Evolutionary conservation across 2,113 vertebrate genomes (phyloP).

Genomic region (Oryzias melastigma): DNA sequence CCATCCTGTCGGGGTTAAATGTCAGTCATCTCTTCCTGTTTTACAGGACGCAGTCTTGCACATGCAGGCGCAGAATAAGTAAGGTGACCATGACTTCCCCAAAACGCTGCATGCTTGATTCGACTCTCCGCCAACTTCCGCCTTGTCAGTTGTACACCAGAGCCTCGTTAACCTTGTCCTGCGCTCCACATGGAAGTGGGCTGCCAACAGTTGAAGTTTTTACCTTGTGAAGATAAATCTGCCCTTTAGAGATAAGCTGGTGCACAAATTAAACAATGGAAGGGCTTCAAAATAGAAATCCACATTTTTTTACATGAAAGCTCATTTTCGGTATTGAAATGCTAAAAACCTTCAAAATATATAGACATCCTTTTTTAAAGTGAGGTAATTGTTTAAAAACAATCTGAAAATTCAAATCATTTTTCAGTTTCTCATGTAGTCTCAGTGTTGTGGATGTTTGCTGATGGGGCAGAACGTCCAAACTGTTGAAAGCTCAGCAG

Average conservation of each 20-base stretch:
- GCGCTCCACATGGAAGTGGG: slow-evolving; percentile 40
- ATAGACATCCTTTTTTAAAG: too few relatives aligned
- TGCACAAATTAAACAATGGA: background rate
- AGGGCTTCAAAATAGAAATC: background rate
- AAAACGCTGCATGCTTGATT: slow-evolving; percentile 38
- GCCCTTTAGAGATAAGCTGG: slow-evolving; percentile 22
- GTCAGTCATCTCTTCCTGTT: slow-evolving; percentile 74
- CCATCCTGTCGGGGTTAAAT: slow-evolving; percentile 66
- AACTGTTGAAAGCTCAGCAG: too few relatives aligned
- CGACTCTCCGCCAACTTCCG: slow-evolving; percentile 30
- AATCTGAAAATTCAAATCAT: too few relatives aligned
- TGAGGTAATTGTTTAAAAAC: too few relatives aligned
- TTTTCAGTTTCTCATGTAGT: too few relatives aligned
- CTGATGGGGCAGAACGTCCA: too few relatives aligned
- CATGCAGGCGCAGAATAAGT: slow-evolving; percentile 44
- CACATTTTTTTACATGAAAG: too few relatives aligned
- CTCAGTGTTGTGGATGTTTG: too few relatives aligned
- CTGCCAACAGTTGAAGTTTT: slow-evolving; percentile 14
- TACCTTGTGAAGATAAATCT: slow-evolving; percentile 9
- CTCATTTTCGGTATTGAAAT: too few relatives aligned
- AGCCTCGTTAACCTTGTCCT: slow-evolving; percentile 52
- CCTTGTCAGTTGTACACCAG: slow-evolving; percentile 40
- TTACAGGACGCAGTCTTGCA: slow-evolving; percentile 68
- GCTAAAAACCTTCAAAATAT: too few relatives aligned
- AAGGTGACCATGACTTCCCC: slow-evolving; percentile 52